phyloP scores from a whole-genome alignment of 2,888 invertebrate genomes.

The Hypomecis atomaria region DNA sequence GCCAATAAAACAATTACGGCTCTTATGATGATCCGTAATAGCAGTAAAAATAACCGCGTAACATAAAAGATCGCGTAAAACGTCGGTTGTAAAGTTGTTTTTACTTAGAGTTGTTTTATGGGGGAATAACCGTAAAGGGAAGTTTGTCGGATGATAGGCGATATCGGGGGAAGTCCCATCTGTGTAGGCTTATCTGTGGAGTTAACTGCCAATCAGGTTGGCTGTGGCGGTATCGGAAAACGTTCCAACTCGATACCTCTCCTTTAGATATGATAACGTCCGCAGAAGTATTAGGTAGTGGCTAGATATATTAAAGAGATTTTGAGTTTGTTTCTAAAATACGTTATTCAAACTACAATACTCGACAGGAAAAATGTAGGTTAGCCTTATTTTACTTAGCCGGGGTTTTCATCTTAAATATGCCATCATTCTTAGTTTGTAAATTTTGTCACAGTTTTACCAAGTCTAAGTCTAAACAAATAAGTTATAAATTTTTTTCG shows the following conservation, averaged over 20 bases:
- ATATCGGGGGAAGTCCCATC: conserved; percentile 65
- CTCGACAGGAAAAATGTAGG: no score
- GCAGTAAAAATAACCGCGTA: conserved; percentile 59
- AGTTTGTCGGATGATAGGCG: conserved; percentile 72
- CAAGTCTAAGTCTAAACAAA: no score
- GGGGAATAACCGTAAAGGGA: conserved; percentile 76
- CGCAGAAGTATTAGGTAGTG: no score
- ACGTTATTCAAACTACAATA: no score
- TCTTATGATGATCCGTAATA: conserved; percentile 51
- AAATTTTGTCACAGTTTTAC: no score
- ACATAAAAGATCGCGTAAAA: conserved; percentile 71
- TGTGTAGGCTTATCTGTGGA: conserved; percentile 65
- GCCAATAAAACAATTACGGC: conserved; percentile 61
- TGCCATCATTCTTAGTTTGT: no score
- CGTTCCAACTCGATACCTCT: conserved; percentile 12
- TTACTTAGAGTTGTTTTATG: conserved; percentile 78
- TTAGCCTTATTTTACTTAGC: no score
- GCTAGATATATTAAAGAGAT: no score
- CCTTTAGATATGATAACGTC: background rate
- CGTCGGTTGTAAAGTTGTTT: conserved; percentile 77
- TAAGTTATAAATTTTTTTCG: no score
- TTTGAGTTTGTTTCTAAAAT: no score
- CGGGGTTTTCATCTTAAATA: no score
- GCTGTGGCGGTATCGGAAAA: conserved; percentile 25
- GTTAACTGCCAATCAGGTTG: conserved; percentile 59